Base-by-base conservation (phyloP, 1,140 invertebrate genomes). In the Sogatella furcifera region DNA sequence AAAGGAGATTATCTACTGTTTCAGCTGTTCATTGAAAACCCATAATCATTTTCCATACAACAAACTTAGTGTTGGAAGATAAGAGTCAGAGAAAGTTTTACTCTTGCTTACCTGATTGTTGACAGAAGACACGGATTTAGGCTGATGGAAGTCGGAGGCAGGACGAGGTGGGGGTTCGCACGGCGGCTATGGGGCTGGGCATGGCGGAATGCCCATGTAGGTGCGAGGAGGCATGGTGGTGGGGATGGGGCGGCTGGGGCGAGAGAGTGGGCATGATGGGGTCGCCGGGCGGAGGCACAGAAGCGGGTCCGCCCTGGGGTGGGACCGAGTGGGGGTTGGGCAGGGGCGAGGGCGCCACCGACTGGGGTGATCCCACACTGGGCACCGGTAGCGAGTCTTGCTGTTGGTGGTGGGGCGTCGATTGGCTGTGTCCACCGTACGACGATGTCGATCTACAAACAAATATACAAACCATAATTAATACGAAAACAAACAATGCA, bases 281-380 rank as follows among this genome's bases (percentile, higher is more conserved):
- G 68, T 90, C 88, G 68, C 90, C 88, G 11, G 68, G 80, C 73
- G 62, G 82, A 58, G 84, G 83, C 56, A 86, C 83, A n/a, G 84
- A 86, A 0, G 85, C 77, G 17, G 84, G 84, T 4, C 11, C 24
- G 24, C 24, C 24, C 24, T 38, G 34, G 67, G 88, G 85, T 43
- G 74, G 72, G 10, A 62, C 60, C 43, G 86, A 86, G 67, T 84
- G 81, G 34, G 86, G 84, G 59, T 86, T 86, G 41, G 84, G 83
- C 66, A 90, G 76, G 13, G 88, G 87, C 6, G 89, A 90, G 6
- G 88, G 89, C 21, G 82, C 86, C 19, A 83, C 84, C n/a, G 84
- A 84, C 63, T 78, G 79, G 5, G 88, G 86, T 41, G 87, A 89
- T 17, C 84, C 86, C 14, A 85, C 83, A 11, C 82, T 84, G 52